Conservation (phyloP, 1,140 invertebrate species). For the Chelonus insularis region DNA sequence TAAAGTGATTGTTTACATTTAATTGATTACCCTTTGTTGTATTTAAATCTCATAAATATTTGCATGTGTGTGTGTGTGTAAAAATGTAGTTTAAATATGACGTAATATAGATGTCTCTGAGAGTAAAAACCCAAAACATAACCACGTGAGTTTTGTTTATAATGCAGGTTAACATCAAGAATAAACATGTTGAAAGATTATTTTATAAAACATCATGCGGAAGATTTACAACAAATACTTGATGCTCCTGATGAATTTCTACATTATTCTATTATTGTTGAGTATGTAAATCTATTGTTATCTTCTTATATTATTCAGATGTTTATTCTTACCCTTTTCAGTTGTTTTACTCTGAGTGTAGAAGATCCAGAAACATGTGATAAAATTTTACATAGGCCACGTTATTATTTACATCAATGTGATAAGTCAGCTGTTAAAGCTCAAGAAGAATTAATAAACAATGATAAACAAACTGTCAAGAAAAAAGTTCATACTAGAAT, state of each 20-base stretch:
- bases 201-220: slow-evolving; percentile 44
- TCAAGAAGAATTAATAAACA: slow-evolving; percentile 63
- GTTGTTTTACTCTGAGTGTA: too few species aligned
- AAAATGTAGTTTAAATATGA: too few species aligned
- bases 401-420: slow-evolving; percentile 50
- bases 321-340: too few species aligned
- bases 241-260: slow-evolving; percentile 44
- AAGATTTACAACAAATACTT: slow-evolving; percentile 57
- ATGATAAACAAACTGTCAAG: slow-evolving; percentile 62
- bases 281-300: slow-evolving; percentile 47
- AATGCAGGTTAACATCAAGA: too few species aligned
- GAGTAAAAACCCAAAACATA: too few species aligned
- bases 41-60: too few species aligned
- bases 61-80: too few species aligned
- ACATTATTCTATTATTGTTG: slow-evolving; percentile 57
- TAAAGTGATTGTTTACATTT: too few species aligned
- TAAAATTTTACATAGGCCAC: background rate
- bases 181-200: slow-evolving; percentile 55
- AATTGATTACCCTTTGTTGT: too few species aligned
- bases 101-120: too few species aligned
- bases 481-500: slow-evolving; percentile 59
- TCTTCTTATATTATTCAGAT: background rate
- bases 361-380: slow-evolving; percentile 21
- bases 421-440: slow-evolving; percentile 66
- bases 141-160: too few species aligned